Evolutionary conservation across 1,140 invertebrate species (phyloP).

Genomic region (Brachionus rotundiformis): DNA sequence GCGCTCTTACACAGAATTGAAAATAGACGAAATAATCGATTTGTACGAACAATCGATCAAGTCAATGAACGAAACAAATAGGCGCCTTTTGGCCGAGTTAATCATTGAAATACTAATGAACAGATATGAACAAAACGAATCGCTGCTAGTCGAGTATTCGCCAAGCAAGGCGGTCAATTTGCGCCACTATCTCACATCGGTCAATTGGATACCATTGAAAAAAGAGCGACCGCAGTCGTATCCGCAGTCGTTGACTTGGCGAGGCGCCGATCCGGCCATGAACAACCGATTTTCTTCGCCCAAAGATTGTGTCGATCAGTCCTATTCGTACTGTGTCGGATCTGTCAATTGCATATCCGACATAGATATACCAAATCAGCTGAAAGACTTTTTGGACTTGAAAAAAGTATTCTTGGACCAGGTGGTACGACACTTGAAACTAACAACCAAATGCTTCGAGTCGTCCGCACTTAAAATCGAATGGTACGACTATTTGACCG

Average conservation of each 20-base stretch:
- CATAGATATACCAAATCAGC: slow-evolving; percentile 30
- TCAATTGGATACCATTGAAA: slow-evolving; percentile 42
- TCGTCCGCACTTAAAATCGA: slow-evolving; percentile 27
- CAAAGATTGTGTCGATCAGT: slow-evolving; percentile 19
- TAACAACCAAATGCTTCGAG: slow-evolving; percentile 14
- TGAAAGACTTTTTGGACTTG: slow-evolving; percentile 13
- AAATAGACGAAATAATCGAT: slow-evolving; percentile 52
- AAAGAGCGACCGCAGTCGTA: slow-evolving; percentile 19
- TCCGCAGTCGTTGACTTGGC: slow-evolving; percentile 39
- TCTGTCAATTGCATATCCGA: slow-evolving; percentile 35
- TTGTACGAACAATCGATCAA: slow-evolving; percentile 34
- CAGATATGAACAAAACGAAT: not conserved
- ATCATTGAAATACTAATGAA: slow-evolving; percentile 34
- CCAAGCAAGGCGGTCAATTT: slow-evolving; percentile 36
- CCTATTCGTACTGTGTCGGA: slow-evolving; percentile 24
- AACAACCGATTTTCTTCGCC: slow-evolving; percentile 25
- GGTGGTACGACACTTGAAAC: slow-evolving; percentile 40
- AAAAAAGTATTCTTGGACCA: slow-evolving; percentile 27
- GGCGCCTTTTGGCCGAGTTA: slow-evolving; percentile 25
- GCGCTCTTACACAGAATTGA: not conserved
- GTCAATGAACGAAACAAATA: not conserved
- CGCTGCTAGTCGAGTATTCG: slow-evolving; percentile 36
- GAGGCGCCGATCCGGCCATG: not conserved
- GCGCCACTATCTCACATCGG: slow-evolving; percentile 15
- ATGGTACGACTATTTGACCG: slow-evolving; percentile 47